Evolutionary conservation across 2,113 vertebrate genomes (phyloP).

Genomic region (Maccullochella peelii): DNA sequence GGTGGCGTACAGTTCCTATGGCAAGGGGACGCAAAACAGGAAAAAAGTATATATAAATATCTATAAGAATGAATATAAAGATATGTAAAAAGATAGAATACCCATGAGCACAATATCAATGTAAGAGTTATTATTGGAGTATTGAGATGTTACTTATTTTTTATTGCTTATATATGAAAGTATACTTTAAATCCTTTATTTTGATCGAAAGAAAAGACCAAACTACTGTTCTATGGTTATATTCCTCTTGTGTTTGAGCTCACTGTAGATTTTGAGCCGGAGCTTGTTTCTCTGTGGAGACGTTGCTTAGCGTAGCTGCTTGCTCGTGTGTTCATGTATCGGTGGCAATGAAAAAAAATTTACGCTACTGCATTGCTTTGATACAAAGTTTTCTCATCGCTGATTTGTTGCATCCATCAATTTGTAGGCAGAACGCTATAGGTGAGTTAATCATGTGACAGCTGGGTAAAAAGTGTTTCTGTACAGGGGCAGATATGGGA

Average conservation of each 20-base stretch:
- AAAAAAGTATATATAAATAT: conserved; percentile 63
- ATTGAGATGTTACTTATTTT: conserved; percentile 82
- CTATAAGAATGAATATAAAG: conserved; percentile 59
- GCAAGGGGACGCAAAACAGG: conserved; percentile 40
- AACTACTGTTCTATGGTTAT: conserved; percentile 80
- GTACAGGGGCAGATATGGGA: neutral
- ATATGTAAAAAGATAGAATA: conserved; percentile 75
- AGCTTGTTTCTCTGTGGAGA: conserved; percentile 58
- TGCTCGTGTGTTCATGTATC: conserved; percentile 63
- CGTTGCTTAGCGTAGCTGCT: conserved; percentile 65
- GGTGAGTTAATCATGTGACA: conserved; percentile 2
- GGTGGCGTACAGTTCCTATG: conserved; percentile 36
- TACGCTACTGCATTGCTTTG: conserved; percentile 43
- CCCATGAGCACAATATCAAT: conserved; percentile 83
- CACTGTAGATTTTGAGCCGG: conserved; percentile 61
- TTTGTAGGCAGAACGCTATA: conserved; percentile 12
- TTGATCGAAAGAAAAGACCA: conserved; percentile 77
- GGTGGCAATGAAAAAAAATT: conserved; percentile 62
- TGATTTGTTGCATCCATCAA: conserved; percentile 52
- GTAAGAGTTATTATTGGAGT: conserved; percentile 73
- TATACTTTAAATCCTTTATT: conserved; percentile 70
- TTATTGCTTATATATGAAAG: conserved; percentile 75
- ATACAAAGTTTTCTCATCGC: conserved; percentile 31
- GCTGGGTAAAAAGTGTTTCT: conserved; percentile 26
- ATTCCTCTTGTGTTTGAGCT: conserved; percentile 70